Base-by-base conservation (phyloP, 2,888 invertebrate species). In the Mimas tiliae region DNA sequence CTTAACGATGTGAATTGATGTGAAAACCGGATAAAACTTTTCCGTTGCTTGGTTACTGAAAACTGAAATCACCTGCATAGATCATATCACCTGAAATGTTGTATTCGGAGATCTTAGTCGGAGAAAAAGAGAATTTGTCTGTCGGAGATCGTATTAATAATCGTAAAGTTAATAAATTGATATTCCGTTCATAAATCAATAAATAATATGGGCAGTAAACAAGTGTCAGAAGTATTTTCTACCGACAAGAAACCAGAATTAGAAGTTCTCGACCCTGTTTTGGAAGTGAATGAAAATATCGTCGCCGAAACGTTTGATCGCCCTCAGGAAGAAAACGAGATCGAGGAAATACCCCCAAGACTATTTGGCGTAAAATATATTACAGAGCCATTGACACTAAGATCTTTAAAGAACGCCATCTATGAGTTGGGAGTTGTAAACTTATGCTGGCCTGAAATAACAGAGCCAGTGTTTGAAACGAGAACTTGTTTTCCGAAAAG, bases 381-480 rank as follows among this genome's bases (percentile, higher is more conserved):
- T 33, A 67, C 71, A n/a, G 91, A 90, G 19, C 83, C 85, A 0
- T 79, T 95, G 63, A 94, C 94, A 0, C 75, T 91, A 66, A 89
- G 94, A 55, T 91, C 94, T n/a, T 81, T 96, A 67, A 94, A 94
- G 69, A 94, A 95, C 82, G 94, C 95, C 4, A 94, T 94, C 53
- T 94, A 94, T 71, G 95, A 95, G 79, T 85, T 95, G 27, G 95
- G 96, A 1, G 88, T 95, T 14, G 94, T 96, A 48, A 94, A 94
- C 74, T 82, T 96, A 48, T 95, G 95, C 72, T 96, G 96, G 96
- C 95, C 96, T 0, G 93, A 94, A 70, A 93, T 93, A 71, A 77
- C 70, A 3, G 90, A 94, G 34, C 94, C 95, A 0, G 88, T 94
- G 1, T 95, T 95, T 76, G 94, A 95, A 77, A 92, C 93, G 38